Conservation (phyloP, 1,140 invertebrate species). For the Pachypsylla venusta region DNA sequence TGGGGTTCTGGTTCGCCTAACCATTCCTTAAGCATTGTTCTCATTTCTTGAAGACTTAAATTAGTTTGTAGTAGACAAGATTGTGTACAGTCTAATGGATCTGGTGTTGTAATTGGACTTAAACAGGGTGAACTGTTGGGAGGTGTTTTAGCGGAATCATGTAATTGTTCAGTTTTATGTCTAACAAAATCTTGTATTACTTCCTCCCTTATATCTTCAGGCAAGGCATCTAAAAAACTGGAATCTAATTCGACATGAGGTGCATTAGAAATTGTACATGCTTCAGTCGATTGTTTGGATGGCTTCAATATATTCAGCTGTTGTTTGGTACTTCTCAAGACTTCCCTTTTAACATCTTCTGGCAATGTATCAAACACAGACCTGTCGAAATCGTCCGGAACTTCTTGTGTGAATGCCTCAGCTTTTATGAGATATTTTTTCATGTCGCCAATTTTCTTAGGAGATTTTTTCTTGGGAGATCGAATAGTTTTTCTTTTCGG, state of each 20-base stretch:
- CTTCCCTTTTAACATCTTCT: slow-evolving; percentile 42
- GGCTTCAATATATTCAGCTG: slow-evolving; percentile 6
- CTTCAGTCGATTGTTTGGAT: slow-evolving; percentile 20
- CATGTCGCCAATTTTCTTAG: slow-evolving; percentile 18
- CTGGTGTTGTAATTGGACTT: neutral
- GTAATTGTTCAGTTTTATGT: slow-evolving; percentile 16
- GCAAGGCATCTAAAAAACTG: slow-evolving; percentile 40
- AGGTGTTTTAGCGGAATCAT: slow-evolving; percentile 19
- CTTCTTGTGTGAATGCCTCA: neutral
- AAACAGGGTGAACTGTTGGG: neutral
- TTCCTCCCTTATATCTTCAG: slow-evolving; percentile 43
- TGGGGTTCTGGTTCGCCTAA: slow-evolving; percentile 32
- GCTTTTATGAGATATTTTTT: neutral
- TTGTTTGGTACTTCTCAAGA: slow-evolving; percentile 33
- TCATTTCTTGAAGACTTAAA: slow-evolving; percentile 27
- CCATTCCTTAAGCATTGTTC: slow-evolving; percentile 35
- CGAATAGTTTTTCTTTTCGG: neutral
- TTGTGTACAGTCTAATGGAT: neutral
- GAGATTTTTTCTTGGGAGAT: slow-evolving; percentile 29
- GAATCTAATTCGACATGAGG: slow-evolving; percentile 33
- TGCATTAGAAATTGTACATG: slow-evolving; percentile 11
- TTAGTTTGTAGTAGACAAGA: neutral
- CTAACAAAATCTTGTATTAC: slow-evolving; percentile 39
- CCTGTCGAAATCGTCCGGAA: slow-evolving; percentile 29
- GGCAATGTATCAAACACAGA: slow-evolving; percentile 42